A percentile compares a stretch with the other conserved stretches of the same genome.
These are phyloP conservation scores for Lucifuga dentata DNA, from an alignment of 2,113 vertebrate genomes.

Conservation along the genomic window DNA sequence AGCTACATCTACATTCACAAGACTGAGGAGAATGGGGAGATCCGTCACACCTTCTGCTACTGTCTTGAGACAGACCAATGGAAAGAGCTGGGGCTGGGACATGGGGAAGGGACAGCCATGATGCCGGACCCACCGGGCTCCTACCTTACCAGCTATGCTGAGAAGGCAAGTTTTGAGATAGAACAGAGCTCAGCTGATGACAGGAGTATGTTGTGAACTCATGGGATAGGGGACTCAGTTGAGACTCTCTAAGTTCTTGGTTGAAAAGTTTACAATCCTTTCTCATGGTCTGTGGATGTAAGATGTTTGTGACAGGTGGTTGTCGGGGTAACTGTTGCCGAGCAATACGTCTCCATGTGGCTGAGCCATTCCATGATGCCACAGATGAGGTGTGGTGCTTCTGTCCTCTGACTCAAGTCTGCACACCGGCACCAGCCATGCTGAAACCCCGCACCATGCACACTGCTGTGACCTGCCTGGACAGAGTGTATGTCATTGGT, in stretches of 20 bases:
- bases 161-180: slow-evolving; percentile 80
- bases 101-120: slow-evolving; percentile 31
- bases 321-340: slow-evolving; percentile 91
- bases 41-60: slow-evolving; percentile 92
- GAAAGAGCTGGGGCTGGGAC: slow-evolving; percentile 86
- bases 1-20: slow-evolving; percentile 98
- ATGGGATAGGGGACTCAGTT: no score
- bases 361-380: slow-evolving; percentile 89
- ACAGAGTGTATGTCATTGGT: slow-evolving; percentile 92
- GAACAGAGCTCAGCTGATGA: neutral
- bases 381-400: slow-evolving; percentile 95
- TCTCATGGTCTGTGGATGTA: neutral
- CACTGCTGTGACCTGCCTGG: slow-evolving; percentile 87
- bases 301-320: slow-evolving; percentile 94
- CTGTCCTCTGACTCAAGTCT: slow-evolving; percentile 88
- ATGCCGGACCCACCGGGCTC: slow-evolving; percentile 92
- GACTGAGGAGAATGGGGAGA: slow-evolving; percentile 90
- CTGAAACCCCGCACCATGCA: slow-evolving; percentile 94
- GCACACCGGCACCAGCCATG: slow-evolving; percentile 88
- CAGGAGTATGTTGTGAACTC: no score
- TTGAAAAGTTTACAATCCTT: neutral
- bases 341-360: slow-evolving; percentile 91
- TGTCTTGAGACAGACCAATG: slow-evolving; percentile 90
- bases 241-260: neutral
- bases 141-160: slow-evolving; percentile 90